Evolutionary conservation across 2,113 vertebrate genomes (phyloP), one percentile per base, ranked within the genome.

Genomic region (Chamaea fasciata): DNA sequence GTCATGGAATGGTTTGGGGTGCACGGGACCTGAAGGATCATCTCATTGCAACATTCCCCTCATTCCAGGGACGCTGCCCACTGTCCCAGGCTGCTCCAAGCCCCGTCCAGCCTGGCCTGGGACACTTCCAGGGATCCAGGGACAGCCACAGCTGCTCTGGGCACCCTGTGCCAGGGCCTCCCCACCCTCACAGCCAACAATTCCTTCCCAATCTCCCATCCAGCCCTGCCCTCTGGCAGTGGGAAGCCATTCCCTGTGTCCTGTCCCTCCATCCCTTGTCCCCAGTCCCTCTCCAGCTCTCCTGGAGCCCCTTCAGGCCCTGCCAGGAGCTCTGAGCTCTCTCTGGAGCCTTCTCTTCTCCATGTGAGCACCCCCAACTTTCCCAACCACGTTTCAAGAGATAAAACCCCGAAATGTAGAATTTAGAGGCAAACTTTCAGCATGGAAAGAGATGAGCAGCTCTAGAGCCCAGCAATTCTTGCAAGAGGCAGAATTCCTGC

Each of bases 281-380:
- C 67, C 50, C 6, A 89, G 68, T 52, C 59, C 50, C 59, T 81
- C 76, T 73, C 3, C 85, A 88, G 67, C 50, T 80, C 52, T 81
- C 22, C 27, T 74, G 76, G 50, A 74, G 52, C 52, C 68, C 15
- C 60, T 89, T 67, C 0, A 82, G 53, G 9, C 69, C 7, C 69
- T 53, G 53, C 1, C 0, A 53, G 33, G 23, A 8, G n/a, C 47
- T 83, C 20, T 7, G 2, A 62, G 62, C 3, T 75, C n/a, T 68
- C n/a, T 39, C n/a, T 39, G 23, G 46, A 82, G 0, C 53, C 44
- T 75, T 75, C 16, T n/a, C 39, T 0, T 1, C 13, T 41, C 46
- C 46, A 50, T 3, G 0, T 15, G 44, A 65, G 0, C 68, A 67
- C 3, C 9, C 39, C 26, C 39, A 62, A 47, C 41, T 76, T 6